Evolutionary conservation across 2,113 vertebrate genomes (phyloP).

Genomic region (Corydoras sp.): DNA sequence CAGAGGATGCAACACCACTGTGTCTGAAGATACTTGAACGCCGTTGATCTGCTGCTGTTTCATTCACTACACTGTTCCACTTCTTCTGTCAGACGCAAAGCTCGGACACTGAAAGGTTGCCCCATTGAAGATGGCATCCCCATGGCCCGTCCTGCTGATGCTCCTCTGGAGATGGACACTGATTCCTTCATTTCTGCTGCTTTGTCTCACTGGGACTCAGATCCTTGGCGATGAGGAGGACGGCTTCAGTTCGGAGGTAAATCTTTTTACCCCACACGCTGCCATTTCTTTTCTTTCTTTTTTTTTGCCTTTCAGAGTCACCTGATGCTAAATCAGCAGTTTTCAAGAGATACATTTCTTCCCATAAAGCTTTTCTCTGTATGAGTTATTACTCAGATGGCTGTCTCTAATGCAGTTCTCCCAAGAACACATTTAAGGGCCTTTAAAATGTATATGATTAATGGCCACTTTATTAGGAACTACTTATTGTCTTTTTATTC

Average conservation of each 20-base stretch:
- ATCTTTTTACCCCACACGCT: neutral
- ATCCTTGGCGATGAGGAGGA: conserved; percentile 52
- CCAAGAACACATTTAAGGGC: neutral
- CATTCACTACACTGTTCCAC: neutral
- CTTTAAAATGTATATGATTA: too few relatives aligned
- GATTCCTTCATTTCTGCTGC: conserved; percentile 49
- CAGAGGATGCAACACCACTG: neutral
- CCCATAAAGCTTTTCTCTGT: too few relatives aligned
- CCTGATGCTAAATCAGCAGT: neutral
- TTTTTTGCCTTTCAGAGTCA: neutral
- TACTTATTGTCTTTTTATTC: too few relatives aligned
- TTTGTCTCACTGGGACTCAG: conserved; percentile 51
- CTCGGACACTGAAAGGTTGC: neutral
- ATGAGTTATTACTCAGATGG: neutral
- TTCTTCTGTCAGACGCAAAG: neutral
- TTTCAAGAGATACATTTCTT: neutral
- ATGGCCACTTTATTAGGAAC: too few relatives aligned
- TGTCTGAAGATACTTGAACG: neutral
- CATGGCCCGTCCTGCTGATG: conserved; percentile 48
- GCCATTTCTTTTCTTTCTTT: neutral
- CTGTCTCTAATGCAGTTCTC: neutral
- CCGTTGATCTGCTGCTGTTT: neutral
- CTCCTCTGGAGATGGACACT: conserved; percentile 63
- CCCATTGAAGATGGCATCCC: conserved; percentile 51
- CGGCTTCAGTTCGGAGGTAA: conserved; percentile 63